Evolutionary conservation across 1,140 invertebrate genomes (phyloP).

Genomic region (Pararge aegeria): DNA sequence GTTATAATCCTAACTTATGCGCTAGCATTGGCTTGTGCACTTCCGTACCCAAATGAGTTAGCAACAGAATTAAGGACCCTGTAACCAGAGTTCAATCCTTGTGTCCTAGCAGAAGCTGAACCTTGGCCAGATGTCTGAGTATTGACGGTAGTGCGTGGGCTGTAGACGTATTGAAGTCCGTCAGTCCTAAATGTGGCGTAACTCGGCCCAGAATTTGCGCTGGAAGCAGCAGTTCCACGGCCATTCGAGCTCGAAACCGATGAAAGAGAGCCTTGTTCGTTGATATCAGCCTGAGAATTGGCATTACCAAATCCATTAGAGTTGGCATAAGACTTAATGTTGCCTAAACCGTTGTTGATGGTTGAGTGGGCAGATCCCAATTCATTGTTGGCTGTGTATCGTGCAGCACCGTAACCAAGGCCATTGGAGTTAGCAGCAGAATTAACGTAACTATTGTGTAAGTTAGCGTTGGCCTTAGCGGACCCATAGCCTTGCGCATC

Average conservation of each 20-base stretch:
- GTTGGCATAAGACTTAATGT: constrained; percentile 26
- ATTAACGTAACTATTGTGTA: constrained; percentile 39
- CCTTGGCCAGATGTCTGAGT: constrained; percentile 51
- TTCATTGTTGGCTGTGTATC: constrained; percentile 45
- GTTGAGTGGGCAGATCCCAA: constrained; percentile 35
- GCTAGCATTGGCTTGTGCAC: constrained; percentile 54
- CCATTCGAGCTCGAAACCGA: constrained; percentile 4
- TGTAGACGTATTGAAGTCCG: constrained; percentile 25
- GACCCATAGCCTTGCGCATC: constrained; percentile 45
- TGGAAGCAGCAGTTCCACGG: constrained; percentile 1
- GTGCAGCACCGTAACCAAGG: constrained; percentile 40
- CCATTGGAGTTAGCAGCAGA: constrained; percentile 42
- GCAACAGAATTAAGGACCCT: constrained; percentile 54
- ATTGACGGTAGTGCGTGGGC: constrained; percentile 41
- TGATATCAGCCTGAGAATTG: constrained; percentile 27
- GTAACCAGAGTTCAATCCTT: constrained; percentile 49
- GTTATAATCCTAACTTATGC: constrained; percentile 23
- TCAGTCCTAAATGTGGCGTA: constrained; percentile 15
- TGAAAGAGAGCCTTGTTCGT: constrained; percentile 1
- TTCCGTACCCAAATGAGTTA: constrained; percentile 50
- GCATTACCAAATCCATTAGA: constrained; percentile 32
- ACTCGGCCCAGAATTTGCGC: constrained; percentile 28
- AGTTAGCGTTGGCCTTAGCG: constrained; percentile 43
- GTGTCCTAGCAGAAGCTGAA: constrained; percentile 43
- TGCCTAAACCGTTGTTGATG: constrained; percentile 33